Evolutionary conservation across 2,113 vertebrate species (phyloP), one percentile per base, ranked within the genome.

Genomic region (Ondatra zibethicus): DNA sequence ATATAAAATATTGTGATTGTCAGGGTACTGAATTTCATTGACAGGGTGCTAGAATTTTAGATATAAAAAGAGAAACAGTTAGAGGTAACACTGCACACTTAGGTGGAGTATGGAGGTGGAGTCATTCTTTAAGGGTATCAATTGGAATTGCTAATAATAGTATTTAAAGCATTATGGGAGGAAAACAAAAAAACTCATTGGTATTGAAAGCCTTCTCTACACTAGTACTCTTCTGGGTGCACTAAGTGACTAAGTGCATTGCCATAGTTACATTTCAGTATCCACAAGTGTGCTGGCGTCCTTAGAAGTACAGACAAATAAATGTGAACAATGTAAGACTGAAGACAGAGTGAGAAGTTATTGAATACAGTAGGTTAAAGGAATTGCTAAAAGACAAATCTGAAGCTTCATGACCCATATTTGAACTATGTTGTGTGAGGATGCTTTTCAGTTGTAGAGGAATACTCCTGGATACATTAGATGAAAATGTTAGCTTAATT

Each of bases 101-200:
- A 42, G 45, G 39, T 39, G 70, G 63, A 70, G 1, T 58, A 29
- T 19, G 36, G 19, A 80, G 8, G n/a, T n/a, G n/a, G n/a, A n/a
- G n/a, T n/a, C 12, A 47, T 42, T 84, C 45, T 84, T 92, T 8
- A 47, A 89, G 33, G 58, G 77, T 23, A 92, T 27, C 2, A 39
- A 25, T 52, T 96, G 58, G 76, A 85, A 58, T 75, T 75, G 89
- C 21, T 95, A 87, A 19, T 0, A 89, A 47, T 55, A 78, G 68
- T 61, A 52, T 92, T n/a, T 50, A 96, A 82, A 95, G 16, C 5
- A 33, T 70, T 89, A 58, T 88, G 45, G 33, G 75, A 94, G 90
- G 78, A 25, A 81, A 95, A 14, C 31, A 87, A 13, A 19, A 19
- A 90, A 68, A 3, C 19, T 85, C 77, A 94, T 77, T 80, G 66